A percentile compares a stretch with the other conserved stretches of the same genome.
These are phyloP conservation scores for Malacosoma neustria DNA, from an alignment of 2,888 invertebrate species.

Conservation along the genomic window DNA sequence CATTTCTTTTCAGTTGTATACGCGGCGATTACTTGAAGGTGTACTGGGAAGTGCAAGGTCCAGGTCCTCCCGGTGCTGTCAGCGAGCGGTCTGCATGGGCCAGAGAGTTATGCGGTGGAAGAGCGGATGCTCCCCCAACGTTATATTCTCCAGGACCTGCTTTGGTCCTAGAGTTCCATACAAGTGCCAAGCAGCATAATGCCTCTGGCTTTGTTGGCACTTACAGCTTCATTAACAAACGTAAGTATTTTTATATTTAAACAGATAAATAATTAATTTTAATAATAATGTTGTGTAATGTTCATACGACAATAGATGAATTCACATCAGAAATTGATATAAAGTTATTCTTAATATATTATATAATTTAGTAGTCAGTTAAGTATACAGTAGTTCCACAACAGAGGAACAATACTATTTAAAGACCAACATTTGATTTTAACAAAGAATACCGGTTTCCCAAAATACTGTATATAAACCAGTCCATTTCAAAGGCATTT, in stretches of 20 bases:
- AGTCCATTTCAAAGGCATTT: too few relatives aligned
- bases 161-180: slow-evolving; percentile 84
- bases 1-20: slow-evolving; percentile 76
- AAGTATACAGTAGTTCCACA: too few relatives aligned
- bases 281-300: too few relatives aligned
- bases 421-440: too few relatives aligned
- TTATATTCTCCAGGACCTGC: slow-evolving; percentile 85
- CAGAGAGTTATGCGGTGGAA: slow-evolving; percentile 80
- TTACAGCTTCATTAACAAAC: slow-evolving; percentile 84
- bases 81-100: slow-evolving; percentile 87
- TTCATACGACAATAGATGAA: too few relatives aligned
- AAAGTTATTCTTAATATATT: too few relatives aligned
- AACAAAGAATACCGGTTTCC: too few relatives aligned
- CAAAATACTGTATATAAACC: too few relatives aligned
- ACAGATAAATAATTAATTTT: too few relatives aligned
- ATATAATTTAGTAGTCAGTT: too few relatives aligned
- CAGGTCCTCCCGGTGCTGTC: slow-evolving; percentile 80
- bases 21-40: slow-evolving; percentile 85
- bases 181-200: slow-evolving; percentile 63
- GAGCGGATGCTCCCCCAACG: slow-evolving; percentile 80
- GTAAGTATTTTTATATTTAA: slow-evolving; percentile 72
- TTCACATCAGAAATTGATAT: too few relatives aligned
- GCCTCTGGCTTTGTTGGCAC: slow-evolving; percentile 83
- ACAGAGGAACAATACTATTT: too few relatives aligned
- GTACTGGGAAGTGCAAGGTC: slow-evolving; percentile 84